Evolutionary conservation across 2,113 vertebrate genomes (phyloP).

Genomic region (Lophotis ruficrista): DNA sequence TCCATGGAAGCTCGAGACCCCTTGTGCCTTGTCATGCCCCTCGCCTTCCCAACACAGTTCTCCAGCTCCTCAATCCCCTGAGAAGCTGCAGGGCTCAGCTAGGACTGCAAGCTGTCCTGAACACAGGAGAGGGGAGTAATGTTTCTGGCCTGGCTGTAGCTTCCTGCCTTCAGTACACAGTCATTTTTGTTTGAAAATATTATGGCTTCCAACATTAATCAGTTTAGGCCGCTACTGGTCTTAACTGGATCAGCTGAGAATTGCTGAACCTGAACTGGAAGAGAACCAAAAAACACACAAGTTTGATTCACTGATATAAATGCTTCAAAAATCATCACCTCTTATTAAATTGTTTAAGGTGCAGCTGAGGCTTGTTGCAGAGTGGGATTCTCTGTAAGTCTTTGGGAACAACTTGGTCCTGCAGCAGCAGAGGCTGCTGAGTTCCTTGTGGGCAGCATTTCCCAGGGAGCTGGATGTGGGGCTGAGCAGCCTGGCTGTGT

Average conservation of each 20-base stretch:
- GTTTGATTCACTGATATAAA: neutral
- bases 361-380: neutral
- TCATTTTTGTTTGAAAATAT: neutral
- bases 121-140: neutral
- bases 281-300: neutral
- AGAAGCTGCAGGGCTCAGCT: neutral
- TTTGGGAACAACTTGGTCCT: neutral
- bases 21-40: neutral
- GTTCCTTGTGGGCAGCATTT: neutral
- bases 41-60: neutral
- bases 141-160: neutral
- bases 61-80: neutral
- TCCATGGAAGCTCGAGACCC: neutral
- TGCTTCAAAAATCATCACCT: constrained; percentile 14
- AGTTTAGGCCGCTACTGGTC: neutral
- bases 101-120: neutral
- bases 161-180: neutral
- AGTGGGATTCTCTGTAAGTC: neutral
- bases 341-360: neutral
- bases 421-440: neutral
- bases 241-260: neutral
- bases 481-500: neutral
- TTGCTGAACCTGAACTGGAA: constrained; percentile 20
- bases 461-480: neutral
- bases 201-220: neutral